These are phyloP conservation scores for Falco concolor DNA, from an alignment of 2,797 vertebrate genomes.

Conservation along the genomic window DNA sequence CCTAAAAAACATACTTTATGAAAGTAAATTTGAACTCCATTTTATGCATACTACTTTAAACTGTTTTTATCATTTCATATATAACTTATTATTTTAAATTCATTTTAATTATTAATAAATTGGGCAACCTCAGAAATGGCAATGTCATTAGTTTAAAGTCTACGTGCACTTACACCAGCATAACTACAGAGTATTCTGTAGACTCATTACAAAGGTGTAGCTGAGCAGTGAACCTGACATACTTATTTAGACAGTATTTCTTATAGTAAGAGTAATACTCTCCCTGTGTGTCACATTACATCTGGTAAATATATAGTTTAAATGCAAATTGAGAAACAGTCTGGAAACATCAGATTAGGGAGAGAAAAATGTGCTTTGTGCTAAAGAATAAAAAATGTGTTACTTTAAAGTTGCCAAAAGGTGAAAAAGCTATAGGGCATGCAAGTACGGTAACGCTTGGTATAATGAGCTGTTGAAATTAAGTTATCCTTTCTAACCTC, in stretches of 20 bases:
- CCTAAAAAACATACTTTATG: not conserved
- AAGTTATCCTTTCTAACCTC: not conserved
- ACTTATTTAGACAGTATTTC: not conserved
- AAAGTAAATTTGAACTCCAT: not conserved
- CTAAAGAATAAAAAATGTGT: not conserved
- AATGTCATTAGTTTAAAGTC: not conserved
- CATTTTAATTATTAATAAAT: not conserved
- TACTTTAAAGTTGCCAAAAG: not conserved
- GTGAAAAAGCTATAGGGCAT: not conserved
- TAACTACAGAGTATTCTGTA: not conserved
- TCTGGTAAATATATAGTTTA: not conserved
- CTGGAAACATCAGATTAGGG: not conserved
- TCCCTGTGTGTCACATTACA: not conserved
- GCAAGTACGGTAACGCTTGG: not conserved
- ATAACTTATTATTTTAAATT: not conserved
- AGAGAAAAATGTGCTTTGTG: not conserved
- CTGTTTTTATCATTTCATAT: not conserved
- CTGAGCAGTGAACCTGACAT: not conserved
- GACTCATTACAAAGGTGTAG: not conserved
- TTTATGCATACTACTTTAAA: not conserved
- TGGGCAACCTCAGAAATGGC: not conserved
- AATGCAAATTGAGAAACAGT: not conserved
- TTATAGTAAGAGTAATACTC: not conserved
- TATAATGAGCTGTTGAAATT: not conserved
- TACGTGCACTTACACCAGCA: fast-evolving